A percentile compares a stretch with the other conserved stretches of the same genome.
Evolutionary conservation across 2,797 vertebrate species (phyloP).

Genomic region (Manis javanica): DNA sequence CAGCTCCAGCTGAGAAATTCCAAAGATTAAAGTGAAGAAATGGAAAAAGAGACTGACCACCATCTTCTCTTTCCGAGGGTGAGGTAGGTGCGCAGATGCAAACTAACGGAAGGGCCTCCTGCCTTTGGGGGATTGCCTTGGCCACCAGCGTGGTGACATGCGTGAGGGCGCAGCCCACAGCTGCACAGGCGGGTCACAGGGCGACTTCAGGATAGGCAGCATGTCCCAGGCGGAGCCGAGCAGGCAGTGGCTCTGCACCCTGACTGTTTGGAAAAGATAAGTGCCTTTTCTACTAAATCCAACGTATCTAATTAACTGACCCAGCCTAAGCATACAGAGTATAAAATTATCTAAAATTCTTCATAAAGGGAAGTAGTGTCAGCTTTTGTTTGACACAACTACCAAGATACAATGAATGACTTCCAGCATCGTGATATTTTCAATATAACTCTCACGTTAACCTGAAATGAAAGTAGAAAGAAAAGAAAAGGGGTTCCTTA

Average conservation of each 20-base stretch:
- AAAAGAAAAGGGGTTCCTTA: background rate
- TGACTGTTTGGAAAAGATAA: background rate
- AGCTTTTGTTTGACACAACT: background rate
- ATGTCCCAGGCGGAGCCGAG: background rate
- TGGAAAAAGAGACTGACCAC: background rate
- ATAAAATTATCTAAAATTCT: slow-evolving; percentile 5
- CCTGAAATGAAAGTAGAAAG: slow-evolving; percentile 7
- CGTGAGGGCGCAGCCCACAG: background rate
- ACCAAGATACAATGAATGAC: background rate
- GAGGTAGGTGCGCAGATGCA: background rate
- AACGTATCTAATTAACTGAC: background rate
- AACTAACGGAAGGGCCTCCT: slow-evolving; percentile 15
- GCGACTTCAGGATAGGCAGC: background rate
- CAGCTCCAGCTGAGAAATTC: slow-evolving; percentile 16
- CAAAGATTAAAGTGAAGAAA: slow-evolving; percentile 17
- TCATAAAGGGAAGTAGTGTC: background rate
- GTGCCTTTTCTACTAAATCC: background rate
- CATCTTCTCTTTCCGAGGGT: slow-evolving; percentile 15
- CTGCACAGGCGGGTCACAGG: background rate
- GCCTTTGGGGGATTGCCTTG: background rate
- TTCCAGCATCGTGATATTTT: background rate
- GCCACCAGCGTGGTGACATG: background rate
- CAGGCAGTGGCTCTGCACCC: background rate
- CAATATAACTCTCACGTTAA: slow-evolving; percentile 32
- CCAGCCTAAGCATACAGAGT: background rate